Conservation (phyloP, 92 coral and sea anemone genomes). For the Epizoanthus illoricatus region DNA sequence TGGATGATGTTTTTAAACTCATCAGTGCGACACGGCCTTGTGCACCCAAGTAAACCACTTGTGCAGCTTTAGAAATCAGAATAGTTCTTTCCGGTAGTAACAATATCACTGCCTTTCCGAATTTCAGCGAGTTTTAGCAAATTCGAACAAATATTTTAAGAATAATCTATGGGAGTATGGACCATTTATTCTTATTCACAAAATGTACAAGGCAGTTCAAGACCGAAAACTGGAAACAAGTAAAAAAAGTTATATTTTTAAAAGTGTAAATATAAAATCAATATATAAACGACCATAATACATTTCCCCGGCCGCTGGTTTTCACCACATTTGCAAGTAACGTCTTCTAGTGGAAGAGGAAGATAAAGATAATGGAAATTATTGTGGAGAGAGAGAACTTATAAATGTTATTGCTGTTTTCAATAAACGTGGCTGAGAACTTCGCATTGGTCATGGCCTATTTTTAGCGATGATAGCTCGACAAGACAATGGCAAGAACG, state of each 20-base stretch:
- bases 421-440: not conserved
- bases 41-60: constrained; percentile 26
- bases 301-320: too few species aligned
- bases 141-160: too few species aligned
- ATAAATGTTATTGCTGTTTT: not conserved
- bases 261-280: too few species aligned
- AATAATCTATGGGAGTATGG: too few species aligned
- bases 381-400: not conserved
- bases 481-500: constrained; percentile 32
- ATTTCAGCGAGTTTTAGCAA: not conserved
- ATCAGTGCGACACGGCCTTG: constrained; percentile 4
- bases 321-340: too few species aligned
- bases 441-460: constrained; percentile 26
- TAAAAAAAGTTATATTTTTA: too few species aligned
- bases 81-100: constrained; percentile 27
- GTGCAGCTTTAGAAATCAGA: constrained; percentile 4
- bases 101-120: not conserved
- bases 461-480: constrained; percentile 25
- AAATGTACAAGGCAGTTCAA: too few species aligned
- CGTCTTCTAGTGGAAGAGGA: not conserved
- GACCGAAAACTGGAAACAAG: too few species aligned
- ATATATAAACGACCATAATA: too few species aligned
- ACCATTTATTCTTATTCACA: too few species aligned
- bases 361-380: not conserved
- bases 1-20: not conserved